Percentiles rank a stretch among this genome's conserved stretches.
phyloP scores from a whole-genome alignment of 2,113 vertebrate genomes.

The Corythoichthys intestinalis region DNA sequence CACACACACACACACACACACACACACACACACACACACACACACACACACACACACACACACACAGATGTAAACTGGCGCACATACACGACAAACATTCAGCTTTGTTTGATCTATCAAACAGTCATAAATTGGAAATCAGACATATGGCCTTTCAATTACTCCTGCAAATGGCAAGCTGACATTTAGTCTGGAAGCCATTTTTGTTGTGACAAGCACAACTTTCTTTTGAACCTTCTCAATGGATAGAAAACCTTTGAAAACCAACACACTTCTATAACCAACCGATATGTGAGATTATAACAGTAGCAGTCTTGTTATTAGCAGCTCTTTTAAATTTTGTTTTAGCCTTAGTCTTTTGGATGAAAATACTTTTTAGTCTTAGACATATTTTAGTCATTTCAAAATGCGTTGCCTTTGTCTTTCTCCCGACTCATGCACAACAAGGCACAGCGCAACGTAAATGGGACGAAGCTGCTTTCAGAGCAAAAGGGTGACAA shows the following conservation, averaged over 20 bases:
- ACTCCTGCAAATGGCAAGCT: conserved; percentile 37
- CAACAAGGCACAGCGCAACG: conserved; percentile 15
- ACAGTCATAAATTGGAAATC: conserved; percentile 32
- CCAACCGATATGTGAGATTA: background rate
- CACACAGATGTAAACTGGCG: conserved; percentile 34
- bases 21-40: conserved; percentile 3
- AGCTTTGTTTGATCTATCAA: conserved; percentile 39
- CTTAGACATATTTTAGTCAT: too few species aligned
- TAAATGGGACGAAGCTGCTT: conserved; percentile 22
- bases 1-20: background rate
- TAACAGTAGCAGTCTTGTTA: background rate
- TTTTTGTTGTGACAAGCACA: conserved; percentile 29
- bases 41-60: conserved; percentile 40
- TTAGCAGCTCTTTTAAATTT: too few species aligned
- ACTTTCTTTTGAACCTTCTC: conserved; percentile 10
- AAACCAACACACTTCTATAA: background rate
- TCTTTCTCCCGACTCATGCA: conserved; percentile 15
- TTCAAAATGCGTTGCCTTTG: conserved; percentile 12
- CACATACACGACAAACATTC: conserved; percentile 26
- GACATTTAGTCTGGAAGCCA: conserved; percentile 49
- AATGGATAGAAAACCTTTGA: conserved; percentile 1
- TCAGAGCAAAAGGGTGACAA: conserved; percentile 41
- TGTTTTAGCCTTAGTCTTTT: background rate
- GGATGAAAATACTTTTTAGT: conserved; percentile 3
- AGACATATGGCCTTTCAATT: conserved; percentile 40